Evolutionary conservation across 2,113 vertebrate genomes (phyloP).

Genomic region (Grammomys dolichurus): DNA sequence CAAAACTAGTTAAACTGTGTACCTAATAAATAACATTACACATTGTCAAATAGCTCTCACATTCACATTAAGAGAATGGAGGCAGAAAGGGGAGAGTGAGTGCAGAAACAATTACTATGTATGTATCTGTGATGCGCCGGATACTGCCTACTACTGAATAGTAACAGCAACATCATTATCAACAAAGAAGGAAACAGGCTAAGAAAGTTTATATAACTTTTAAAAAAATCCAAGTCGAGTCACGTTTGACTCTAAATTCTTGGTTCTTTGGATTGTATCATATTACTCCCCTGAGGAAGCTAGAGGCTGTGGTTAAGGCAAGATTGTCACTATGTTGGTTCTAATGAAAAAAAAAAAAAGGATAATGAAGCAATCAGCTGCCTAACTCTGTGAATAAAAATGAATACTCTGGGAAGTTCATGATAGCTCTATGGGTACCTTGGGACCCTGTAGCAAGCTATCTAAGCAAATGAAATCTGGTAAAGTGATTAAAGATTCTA

Average conservation of each 20-base stretch:
- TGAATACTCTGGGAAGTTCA: background rate
- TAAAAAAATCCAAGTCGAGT: slow-evolving; percentile 10
- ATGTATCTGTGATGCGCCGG: background rate
- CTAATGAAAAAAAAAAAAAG: background rate
- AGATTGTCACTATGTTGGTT: background rate
- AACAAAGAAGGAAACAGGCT: background rate
- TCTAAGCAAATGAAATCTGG: slow-evolving; percentile 21
- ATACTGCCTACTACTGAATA: background rate
- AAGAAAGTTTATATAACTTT: background rate
- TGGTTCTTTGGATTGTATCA: background rate
- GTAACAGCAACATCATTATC: background rate
- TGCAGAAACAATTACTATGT: background rate
- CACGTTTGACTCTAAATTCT: background rate
- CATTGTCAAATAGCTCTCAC: slow-evolving; percentile 22
- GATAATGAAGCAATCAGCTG: background rate
- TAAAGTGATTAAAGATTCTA: slow-evolving; percentile 30
- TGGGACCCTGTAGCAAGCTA: background rate
- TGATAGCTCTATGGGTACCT: background rate
- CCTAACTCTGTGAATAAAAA: background rate
- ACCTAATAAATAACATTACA: slow-evolving; percentile 56
- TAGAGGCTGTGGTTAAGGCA: slow-evolving; percentile 16
- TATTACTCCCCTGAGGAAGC: background rate
- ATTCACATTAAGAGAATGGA: slow-evolving; percentile 44
- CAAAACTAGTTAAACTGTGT: background rate
- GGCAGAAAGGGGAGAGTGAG: background rate